Evolutionary conservation across 2,113 vertebrate genomes (phyloP).

Genomic region (Hippocampus mohnikei): DNA sequence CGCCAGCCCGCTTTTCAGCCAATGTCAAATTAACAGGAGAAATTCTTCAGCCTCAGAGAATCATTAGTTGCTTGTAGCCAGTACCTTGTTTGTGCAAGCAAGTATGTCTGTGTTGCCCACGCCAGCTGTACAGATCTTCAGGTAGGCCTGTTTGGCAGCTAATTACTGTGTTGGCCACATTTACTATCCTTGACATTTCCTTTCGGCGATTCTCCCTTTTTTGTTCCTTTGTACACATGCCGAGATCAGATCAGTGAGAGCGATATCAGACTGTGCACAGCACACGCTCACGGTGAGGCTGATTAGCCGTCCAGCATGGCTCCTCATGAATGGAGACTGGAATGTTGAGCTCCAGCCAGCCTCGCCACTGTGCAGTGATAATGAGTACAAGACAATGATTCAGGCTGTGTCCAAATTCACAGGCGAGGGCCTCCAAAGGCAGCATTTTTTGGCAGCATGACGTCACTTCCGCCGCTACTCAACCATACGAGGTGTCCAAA

Average conservation of each 20-base stretch:
- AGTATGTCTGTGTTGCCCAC: constrained; percentile 52
- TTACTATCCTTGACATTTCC: constrained; percentile 68
- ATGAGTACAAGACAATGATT: constrained; percentile 47
- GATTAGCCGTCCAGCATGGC: constrained; percentile 53
- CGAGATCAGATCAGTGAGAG: constrained; percentile 57
- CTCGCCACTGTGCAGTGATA: constrained; percentile 39
- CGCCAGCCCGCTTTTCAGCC: constrained; percentile 47
- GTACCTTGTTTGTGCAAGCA: constrained; percentile 65
- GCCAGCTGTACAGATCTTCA: constrained; percentile 40
- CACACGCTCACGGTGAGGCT: constrained; percentile 41
- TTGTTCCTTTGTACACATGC: constrained; percentile 39
- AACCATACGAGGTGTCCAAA: no score
- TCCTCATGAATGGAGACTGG: constrained; percentile 53
- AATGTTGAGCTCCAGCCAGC: constrained; percentile 45
- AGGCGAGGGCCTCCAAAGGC: no score
- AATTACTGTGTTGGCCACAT: constrained; percentile 68
- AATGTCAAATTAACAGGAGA: constrained; percentile 72
- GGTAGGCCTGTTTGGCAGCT: constrained; percentile 44
- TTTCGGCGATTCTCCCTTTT: constrained; percentile 54
- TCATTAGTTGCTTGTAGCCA: constrained; percentile 63
- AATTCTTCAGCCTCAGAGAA: constrained; percentile 64
- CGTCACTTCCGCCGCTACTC: no score
- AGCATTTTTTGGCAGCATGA: no score
- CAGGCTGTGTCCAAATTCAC: neutral
- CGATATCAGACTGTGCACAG: constrained; percentile 53